Base-by-base conservation (phyloP, 1,140 invertebrate genomes). In the Formica selysi region DNA sequence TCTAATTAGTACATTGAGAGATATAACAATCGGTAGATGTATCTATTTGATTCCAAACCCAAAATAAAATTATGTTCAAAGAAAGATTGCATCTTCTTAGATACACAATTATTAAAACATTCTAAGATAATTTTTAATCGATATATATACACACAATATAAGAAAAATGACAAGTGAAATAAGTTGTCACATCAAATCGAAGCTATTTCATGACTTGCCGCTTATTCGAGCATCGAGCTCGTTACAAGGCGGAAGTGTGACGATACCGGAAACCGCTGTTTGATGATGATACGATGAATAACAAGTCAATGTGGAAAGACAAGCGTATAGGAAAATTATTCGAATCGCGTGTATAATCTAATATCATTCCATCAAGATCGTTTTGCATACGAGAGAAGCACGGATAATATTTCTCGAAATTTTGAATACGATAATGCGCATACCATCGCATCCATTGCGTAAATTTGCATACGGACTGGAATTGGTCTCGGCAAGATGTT, bases 241-340 rank as follows among this genome's bases (percentile, higher is more conserved):
- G 6, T 73, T 62, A 73, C 4, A 41, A 61, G 22, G 54, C 68
- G 51, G 79, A 73, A 81, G 67, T 13, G 19, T 29, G 11, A 13
- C 19, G 68, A 36, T 48, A 74, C 38, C 67, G 79, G 68, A 83
- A 83, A 36, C 29, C 32, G 57, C 48, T 59, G 22, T 22, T 59
- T 59, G n/a, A 59, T 61, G 68, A 48, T 19, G 54, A 32, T 61
- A 83, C 79, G 61, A 51, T 51, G 48, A 51, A 61, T 61, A 79
- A 71, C 79, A 61, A 61, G 38, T 81, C 26, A 16, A 71, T 7
- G 41, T 73, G 70, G 54, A 73, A 83, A 83, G 41, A 32, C 38
- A 26, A 26, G 13, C 38, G 26, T 8, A 54, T 41, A 19, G 16
- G 38, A 2, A 83, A 62, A 83, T 83, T 41, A 83, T 74, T 73